Conservation (phyloP, 2,888 invertebrate species). For the Dascillus cervinus region DNA sequence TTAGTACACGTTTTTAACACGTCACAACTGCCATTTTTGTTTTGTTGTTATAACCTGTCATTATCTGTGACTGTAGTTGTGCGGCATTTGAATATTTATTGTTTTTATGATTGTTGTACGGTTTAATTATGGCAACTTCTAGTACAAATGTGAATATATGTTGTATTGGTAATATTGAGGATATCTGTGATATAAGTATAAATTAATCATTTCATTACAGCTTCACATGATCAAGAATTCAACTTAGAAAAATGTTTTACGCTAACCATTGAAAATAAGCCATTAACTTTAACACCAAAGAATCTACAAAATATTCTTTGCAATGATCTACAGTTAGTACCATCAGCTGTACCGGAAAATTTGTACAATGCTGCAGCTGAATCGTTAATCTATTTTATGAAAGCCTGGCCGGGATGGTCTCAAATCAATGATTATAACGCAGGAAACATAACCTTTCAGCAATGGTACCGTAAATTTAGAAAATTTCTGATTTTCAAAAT, state of each 20-base stretch:
- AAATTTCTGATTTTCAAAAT: slow-evolving; percentile 15
- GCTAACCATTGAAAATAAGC: neutral
- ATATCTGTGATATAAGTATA: too few species aligned
- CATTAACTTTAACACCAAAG: neutral
- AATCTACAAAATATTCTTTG: slow-evolving; percentile 8
- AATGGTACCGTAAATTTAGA: slow-evolving; percentile 15
- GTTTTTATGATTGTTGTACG: neutral
- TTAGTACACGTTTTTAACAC: neutral
- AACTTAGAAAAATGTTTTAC: neutral
- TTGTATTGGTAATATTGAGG: too few species aligned
- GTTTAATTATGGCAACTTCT: neutral
- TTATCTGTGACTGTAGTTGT: neutral
- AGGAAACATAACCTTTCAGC: slow-evolving; percentile 5
- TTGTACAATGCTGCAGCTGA: slow-evolving; percentile 55
- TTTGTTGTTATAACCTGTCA: neutral
- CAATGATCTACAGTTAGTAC: slow-evolving; percentile 10
- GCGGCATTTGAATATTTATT: neutral
- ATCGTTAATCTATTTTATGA: slow-evolving; percentile 20
- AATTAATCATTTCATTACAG: neutral
- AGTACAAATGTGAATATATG: too few species aligned
- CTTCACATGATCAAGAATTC: neutral
- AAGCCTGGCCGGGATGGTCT: slow-evolving; percentile 21
- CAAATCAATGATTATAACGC: slow-evolving; percentile 6
- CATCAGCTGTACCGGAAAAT: slow-evolving; percentile 19
- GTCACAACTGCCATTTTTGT: neutral